Evolutionary conservation across 2,113 vertebrate genomes (phyloP), one percentile per base, ranked within the genome.

Genomic region (Percina caprodes): DNA sequence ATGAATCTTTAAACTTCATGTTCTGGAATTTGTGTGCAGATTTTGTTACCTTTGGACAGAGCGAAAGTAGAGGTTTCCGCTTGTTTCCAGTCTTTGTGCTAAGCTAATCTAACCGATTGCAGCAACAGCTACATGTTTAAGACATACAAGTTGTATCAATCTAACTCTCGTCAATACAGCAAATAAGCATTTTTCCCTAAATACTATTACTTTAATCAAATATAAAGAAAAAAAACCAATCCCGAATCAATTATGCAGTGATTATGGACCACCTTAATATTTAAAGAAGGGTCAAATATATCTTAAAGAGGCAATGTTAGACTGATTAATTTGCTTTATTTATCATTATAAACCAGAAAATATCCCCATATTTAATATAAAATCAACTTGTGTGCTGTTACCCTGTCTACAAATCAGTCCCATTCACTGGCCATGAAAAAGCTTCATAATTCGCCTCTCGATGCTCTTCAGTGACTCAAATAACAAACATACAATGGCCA

Each of bases 391-490:
- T 51, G 35, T 58, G 52, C 69, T 11, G 75, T 85, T 74, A 49
- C 69, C 55, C 58, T 74, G 74, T 82, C 74, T 52, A 82, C 73
- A 68, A 83, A 89, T 86, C 54, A 84, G 76, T 42, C 59, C 3
- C 14, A 82, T 89, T 91, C 79, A 61, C n/a, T 26, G 52, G 13
- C 80, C 26, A n/a, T 84, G 71, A 87, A 84, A 85, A 10, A 69
- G 69, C 74, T 62, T 56, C 55, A 48, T 73, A 65, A 88, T 92
- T 85, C 74, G 21, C 67, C 76, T 84, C 72, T 71, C 71, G 61
- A 52, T 82, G 68, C 83, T 83, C 71, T 65, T 83, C 60, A 86
- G 77, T 49, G 52, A 83, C 74, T 88, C 61, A 72, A 87, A 89
- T 72, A 86, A 87, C 83, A 89, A 81, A 90, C 49, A 13, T 65